These are phyloP conservation scores for Eidolon dupreanum DNA, from an alignment of 2,797 vertebrate genomes.

Conservation along the genomic window DNA sequence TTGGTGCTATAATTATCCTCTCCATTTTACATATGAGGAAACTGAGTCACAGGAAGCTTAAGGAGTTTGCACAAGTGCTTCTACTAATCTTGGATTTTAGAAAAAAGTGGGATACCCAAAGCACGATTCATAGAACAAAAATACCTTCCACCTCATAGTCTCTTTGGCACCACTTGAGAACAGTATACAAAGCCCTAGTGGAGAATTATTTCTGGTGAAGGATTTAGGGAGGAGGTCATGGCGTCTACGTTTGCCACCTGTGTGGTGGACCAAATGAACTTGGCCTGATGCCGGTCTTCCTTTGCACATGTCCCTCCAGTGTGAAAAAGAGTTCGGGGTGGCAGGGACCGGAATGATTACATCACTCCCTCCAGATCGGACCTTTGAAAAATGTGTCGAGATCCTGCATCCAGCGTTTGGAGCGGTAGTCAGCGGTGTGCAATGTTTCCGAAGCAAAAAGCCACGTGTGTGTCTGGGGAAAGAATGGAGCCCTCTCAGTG, in stretches of 20 bases:
- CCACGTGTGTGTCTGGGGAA: neutral
- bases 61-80: neutral
- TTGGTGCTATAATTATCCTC: neutral
- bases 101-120: neutral
- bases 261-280: neutral
- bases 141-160: neutral
- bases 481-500: neutral
- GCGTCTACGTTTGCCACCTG: neutral
- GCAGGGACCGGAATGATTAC: neutral
- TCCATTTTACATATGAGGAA: neutral
- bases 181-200: neutral
- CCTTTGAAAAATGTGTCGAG: neutral
- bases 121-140: neutral
- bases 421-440: neutral
- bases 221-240: too few relatives aligned
- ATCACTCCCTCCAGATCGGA: neutral
- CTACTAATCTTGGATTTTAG: neutral
- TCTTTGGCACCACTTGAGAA: neutral
- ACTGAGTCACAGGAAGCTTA: neutral
- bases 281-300: neutral
- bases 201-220: neutral
- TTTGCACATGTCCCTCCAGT: rapidly evolving
- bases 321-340: neutral
- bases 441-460: neutral
- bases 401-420: neutral